Percentiles rank a stretch among this genome's conserved stretches.
Evolutionary conservation across 2,113 vertebrate species (phyloP).

Genomic region (Leucosticte australis): DNA sequence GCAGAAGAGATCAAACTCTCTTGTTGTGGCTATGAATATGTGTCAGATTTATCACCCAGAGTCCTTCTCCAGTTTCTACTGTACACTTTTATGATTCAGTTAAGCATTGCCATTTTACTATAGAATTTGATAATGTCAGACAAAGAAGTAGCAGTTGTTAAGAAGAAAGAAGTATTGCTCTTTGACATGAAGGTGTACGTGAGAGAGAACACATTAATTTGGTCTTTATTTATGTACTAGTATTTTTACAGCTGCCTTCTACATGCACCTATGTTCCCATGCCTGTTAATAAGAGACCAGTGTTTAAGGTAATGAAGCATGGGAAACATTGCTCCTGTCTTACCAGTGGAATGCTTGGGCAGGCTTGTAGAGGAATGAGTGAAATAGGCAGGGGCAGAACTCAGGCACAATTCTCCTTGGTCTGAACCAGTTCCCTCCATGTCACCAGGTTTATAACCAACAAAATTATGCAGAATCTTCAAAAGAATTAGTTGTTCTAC

Average conservation of each 20-base stretch:
- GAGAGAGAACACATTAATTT: not conserved
- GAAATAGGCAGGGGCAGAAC: not conserved
- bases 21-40: not conserved
- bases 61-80: not conserved
- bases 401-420: not conserved
- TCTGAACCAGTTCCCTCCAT: not conserved
- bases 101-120: not conserved
- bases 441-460: not conserved
- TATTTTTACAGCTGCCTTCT: conserved; percentile 42
- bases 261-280: not conserved
- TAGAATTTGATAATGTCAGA: not conserved
- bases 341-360: not conserved
- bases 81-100: not conserved
- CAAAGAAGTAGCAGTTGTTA: not conserved
- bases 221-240: not conserved
- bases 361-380: not conserved
- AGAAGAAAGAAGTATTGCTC: not conserved
- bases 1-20: not conserved
- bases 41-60: not conserved
- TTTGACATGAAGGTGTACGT: not conserved
- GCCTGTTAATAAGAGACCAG: conserved; percentile 1
- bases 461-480: not conserved
- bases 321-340: not conserved
- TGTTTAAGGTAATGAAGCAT: not conserved
- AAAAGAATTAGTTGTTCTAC: not conserved